Evolutionary conservation across 2,113 vertebrate species (phyloP), one percentile per base, ranked within the genome.

Genomic region (Butorides virescens): DNA sequence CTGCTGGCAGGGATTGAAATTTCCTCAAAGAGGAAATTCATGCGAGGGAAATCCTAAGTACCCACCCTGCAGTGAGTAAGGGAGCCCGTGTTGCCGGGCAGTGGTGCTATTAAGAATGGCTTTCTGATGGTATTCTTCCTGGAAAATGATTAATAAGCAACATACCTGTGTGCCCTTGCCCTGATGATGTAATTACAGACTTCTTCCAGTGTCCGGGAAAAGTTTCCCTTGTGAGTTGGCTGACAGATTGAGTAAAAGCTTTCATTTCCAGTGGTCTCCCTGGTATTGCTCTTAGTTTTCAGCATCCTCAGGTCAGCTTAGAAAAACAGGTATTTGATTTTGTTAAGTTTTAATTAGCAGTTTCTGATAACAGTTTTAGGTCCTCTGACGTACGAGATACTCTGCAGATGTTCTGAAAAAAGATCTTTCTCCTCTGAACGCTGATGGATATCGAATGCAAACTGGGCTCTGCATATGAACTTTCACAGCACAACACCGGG

Each of bases 381-480:
- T 93, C 12, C 29, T 92, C 73, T 93, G 73, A 76, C 46, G 79
- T 19, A 42, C 2, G 37, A 75, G 58, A 73, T 29, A 58, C n/a
- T 81, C 49, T 90, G 89, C 72, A 94, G 95, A 68, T 95, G 92
- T 93, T 93, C 68, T 88, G 88, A 59, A 81, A 93, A 93, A 94
- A 83, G 44, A n/a, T 76, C 61, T 56, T 92, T 96, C 76, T 86
- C 52, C 90, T 94, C 36, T 78, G 88, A 67, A 52, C 0, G 0
- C 68, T 92, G 79, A 65, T 68, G 79, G 86, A 65, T 96, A 81
- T 95, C 11, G 0, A 95, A 91, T 93, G 80, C 68, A 86, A 87
- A 36, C 78, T 66, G 85, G 95, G 85, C 81, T 95, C 92, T 82
- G 82, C 29, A 4, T 34, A 26, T 95, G 96, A 96, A 82, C 95